phyloP scores from a whole-genome alignment of 2,113 vertebrate genomes.

The Scytalopus superciliaris region DNA sequence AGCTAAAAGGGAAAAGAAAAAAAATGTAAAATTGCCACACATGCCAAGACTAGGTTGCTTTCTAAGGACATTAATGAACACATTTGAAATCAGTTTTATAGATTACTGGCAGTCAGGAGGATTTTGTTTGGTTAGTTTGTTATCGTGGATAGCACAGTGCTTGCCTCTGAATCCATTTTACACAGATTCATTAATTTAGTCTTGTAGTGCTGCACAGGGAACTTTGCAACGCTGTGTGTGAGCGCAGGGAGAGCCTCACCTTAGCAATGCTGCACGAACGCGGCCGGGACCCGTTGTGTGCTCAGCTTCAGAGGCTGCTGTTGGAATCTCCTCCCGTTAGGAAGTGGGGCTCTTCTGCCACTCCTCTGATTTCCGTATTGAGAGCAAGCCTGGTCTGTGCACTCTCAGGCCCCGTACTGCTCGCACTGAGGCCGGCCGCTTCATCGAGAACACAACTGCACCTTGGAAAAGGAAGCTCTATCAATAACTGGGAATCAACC shows the following conservation, averaged over 20 bases:
- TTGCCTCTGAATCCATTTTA: background rate
- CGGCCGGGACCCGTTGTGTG: background rate
- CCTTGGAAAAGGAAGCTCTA: background rate
- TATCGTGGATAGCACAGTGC: background rate
- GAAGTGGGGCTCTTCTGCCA: slow-evolving; percentile 44
- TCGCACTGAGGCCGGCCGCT: rapidly evolving
- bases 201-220: background rate
- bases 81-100: background rate
- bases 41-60: background rate
- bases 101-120: background rate
- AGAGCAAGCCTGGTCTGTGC: background rate
- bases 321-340: background rate
- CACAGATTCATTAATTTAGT: background rate
- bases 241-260: background rate
- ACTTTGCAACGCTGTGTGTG: background rate
- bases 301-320: background rate
- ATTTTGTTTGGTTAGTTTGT: background rate
- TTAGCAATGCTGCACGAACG: rapidly evolving
- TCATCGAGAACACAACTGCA: background rate
- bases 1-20: background rate
- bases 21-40: background rate
- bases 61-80: background rate
- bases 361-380: background rate
- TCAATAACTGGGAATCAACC: background rate
- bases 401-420: rapidly evolving